A percentile compares a stretch with the other conserved stretches of the same genome.
These are phyloP conservation scores for Tupaia chinensis DNA, from an alignment of 2,113 vertebrate genomes.

Conservation along the genomic window DNA sequence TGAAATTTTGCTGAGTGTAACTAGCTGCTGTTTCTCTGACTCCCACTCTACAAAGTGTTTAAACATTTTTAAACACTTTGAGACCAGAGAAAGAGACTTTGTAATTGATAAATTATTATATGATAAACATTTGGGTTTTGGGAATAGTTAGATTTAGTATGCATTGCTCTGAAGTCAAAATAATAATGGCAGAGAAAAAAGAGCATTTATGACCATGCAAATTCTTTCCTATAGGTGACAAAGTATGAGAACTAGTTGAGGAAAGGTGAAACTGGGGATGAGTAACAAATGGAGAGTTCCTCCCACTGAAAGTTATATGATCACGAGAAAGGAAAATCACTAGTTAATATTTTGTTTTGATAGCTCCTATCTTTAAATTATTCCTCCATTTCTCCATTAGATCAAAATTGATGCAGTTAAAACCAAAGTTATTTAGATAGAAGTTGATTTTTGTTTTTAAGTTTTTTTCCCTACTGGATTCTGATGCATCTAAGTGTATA, in stretches of 20 bases:
- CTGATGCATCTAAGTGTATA: not conserved
- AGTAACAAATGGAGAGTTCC: not conserved
- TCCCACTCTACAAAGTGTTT: not conserved
- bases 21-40: not conserved
- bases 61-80: not conserved
- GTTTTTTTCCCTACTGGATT: not conserved
- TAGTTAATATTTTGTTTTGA: not conserved
- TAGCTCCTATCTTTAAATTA: not conserved
- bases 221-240: not conserved
- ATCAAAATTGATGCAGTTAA: not conserved
- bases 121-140: not conserved
- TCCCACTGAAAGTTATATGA: not conserved
- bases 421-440: not conserved
- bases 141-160: not conserved
- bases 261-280: not conserved
- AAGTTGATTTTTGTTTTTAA: not conserved
- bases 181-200: not conserved
- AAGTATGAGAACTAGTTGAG: not conserved
- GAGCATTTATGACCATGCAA: not conserved
- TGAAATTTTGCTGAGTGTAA: not conserved
- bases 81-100: not conserved
- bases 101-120: constrained; percentile 16
- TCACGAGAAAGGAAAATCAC: not conserved
- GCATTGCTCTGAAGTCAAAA: constrained; percentile 26
- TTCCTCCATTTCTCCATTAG: not conserved